A percentile compares a stretch with the other conserved stretches of the same genome.
Evolutionary conservation across 2,113 vertebrate genomes (phyloP).

Genomic region (Planiliza haematocheilus): DNA sequence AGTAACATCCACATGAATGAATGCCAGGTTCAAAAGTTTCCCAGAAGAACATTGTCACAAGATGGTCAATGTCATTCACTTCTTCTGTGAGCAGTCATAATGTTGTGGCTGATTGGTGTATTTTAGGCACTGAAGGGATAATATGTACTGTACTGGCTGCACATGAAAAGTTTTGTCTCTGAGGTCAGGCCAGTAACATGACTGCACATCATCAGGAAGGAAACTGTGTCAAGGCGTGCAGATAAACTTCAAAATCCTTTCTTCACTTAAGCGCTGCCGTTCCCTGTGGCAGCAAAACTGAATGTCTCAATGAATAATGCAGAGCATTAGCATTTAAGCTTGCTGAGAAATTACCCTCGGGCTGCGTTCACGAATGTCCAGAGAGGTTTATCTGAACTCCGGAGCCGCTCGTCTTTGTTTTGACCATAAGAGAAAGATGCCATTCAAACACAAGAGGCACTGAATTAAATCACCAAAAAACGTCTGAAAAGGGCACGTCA

Average conservation of each 20-base stretch:
- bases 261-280: conserved; percentile 13
- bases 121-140: too few species aligned
- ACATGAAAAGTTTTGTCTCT: too few species aligned
- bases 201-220: neutral
- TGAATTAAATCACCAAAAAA: conserved; percentile 22
- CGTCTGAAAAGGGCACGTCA: conserved; percentile 7
- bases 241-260: conserved; percentile 30
- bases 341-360: conserved; percentile 27
- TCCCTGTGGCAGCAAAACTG: conserved; percentile 23
- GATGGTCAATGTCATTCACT: too few species aligned
- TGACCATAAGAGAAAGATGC: conserved; percentile 4
- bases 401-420: conserved; percentile 11
- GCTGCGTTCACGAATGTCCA: conserved; percentile 26
- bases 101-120: too few species aligned
- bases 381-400: conserved; percentile 31
- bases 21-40: too few species aligned
- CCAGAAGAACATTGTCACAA: too few species aligned
- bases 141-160: too few species aligned
- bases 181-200: too few species aligned
- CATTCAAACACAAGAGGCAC: conserved; percentile 40
- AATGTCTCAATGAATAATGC: conserved; percentile 53
- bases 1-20: too few species aligned
- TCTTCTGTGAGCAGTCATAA: too few species aligned
- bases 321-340: conserved; percentile 31
- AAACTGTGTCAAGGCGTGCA: neutral